phyloP scores from a whole-genome alignment of 2,797 vertebrate species.

The Gila robusta region DNA sequence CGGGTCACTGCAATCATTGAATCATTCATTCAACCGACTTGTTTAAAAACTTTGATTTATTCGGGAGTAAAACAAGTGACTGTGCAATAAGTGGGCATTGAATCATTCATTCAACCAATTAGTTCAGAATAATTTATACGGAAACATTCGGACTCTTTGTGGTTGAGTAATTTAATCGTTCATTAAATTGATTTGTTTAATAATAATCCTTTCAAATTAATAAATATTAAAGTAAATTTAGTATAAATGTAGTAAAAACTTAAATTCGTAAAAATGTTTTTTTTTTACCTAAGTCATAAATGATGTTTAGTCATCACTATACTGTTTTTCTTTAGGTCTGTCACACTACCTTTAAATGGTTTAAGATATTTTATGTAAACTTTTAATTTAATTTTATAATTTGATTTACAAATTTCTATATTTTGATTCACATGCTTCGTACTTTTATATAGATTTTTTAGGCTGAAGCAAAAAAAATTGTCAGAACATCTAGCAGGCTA shows the following conservation, averaged over 20 bases:
- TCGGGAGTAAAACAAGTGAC: neutral
- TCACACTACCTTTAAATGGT: neutral
- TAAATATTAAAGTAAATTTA: too few relatives aligned
- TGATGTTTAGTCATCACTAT: neutral
- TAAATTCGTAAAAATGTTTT: neutral
- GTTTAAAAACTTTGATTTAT: neutral
- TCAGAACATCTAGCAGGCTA: neutral
- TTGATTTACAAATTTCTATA: neutral
- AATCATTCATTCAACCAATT: neutral
- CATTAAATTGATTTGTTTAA: neutral
- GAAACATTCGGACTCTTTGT: neutral
- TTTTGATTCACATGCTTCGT: neutral
- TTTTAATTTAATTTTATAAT: neutral
- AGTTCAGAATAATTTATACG: too few relatives aligned
- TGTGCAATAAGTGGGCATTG: neutral
- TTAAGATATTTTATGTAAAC: neutral
- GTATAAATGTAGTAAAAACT: neutral
- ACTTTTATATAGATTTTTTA: neutral
- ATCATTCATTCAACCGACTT: neutral
- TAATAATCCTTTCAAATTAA: neutral
- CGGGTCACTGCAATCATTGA: neutral
- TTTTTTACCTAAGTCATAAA: neutral
- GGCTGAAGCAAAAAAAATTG: neutral
- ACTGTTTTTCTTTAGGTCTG: neutral
- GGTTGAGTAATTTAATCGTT: neutral